These are phyloP conservation scores for Rhodophaea formosa DNA, from an alignment of 2,888 invertebrate genomes.

Conservation along the genomic window DNA sequence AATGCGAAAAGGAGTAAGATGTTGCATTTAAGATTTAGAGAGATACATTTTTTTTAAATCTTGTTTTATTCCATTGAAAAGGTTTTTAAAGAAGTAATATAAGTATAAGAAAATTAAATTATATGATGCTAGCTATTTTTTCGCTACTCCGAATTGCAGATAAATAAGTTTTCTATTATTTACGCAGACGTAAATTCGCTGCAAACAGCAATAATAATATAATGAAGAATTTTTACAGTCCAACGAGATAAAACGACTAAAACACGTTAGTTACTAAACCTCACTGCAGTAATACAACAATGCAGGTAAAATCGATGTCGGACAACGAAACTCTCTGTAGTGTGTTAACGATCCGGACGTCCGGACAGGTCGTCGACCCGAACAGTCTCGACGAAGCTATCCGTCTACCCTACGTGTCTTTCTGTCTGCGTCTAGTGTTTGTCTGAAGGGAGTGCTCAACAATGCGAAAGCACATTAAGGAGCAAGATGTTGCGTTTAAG, in stretches of 20 bases:
- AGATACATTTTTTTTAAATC: too few relatives aligned
- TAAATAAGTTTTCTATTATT: too few relatives aligned
- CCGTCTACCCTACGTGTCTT: constrained; percentile 29
- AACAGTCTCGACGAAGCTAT: constrained; percentile 36
- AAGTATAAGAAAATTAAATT: too few relatives aligned
- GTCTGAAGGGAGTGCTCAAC: constrained; percentile 13
- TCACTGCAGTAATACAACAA: neutral
- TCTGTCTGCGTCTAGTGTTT: constrained; percentile 21
- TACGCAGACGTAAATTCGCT: too few relatives aligned
- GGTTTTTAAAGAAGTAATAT: too few relatives aligned
- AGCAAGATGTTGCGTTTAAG: neutral
- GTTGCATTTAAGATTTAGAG: neutral
- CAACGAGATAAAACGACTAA: too few relatives aligned
- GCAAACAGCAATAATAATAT: too few relatives aligned
- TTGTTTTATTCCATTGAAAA: too few relatives aligned
- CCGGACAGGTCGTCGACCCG: constrained; percentile 41
- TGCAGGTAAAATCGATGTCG: neutral
- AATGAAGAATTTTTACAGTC: too few relatives aligned
- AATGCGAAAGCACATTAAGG: constrained; percentile 6
- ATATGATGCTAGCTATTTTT: too few relatives aligned
- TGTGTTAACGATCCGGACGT: constrained; percentile 27
- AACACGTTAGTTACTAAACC: too few relatives aligned
- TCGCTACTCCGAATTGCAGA: too few relatives aligned
- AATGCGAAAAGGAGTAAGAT: constrained; percentile 3
- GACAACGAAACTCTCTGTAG: constrained; percentile 18